phyloP scores from a whole-genome alignment of 2,113 vertebrate species.

The Grallaria varia region DNA sequence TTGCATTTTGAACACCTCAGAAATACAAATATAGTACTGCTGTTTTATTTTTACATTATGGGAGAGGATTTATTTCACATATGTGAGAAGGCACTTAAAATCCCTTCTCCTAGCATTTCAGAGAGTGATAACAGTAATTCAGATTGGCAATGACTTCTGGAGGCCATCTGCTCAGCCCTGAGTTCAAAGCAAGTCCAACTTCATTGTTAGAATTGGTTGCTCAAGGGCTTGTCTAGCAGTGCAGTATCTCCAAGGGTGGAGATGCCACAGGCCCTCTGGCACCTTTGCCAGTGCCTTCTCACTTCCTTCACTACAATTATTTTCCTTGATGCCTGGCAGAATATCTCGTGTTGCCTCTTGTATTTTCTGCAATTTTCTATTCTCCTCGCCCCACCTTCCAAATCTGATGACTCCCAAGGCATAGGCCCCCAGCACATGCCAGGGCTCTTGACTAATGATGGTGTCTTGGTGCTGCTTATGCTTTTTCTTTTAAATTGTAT shows the following conservation, averaged over 20 bases:
- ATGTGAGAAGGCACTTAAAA: not conserved
- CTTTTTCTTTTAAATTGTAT: not conserved
- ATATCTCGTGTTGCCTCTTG: not conserved
- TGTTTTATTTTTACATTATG: not conserved
- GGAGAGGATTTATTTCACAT: not conserved
- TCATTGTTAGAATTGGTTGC: not conserved
- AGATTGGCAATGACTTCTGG: not conserved
- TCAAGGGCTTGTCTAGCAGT: not conserved
- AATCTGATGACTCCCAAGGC: not conserved
- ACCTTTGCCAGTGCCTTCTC: not conserved
- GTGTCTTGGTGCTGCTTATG: not conserved
- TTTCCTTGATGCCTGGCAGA: not conserved
- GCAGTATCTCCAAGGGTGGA: not conserved
- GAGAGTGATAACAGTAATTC: not conserved
- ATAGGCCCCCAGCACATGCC: too few relatives aligned
- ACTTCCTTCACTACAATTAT: not conserved
- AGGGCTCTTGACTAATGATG: not conserved
- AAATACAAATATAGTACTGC: not conserved
- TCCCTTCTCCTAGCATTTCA: not conserved
- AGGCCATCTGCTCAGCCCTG: not conserved
- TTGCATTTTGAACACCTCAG: not conserved
- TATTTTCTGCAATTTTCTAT: not conserved
- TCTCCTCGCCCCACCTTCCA: not conserved
- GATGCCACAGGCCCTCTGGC: not conserved
- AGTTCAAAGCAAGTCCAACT: not conserved